A percentile compares a stretch with the other conserved stretches of the same genome.
phyloP scores from a whole-genome alignment of 2,113 vertebrate species.

The Xiphorhynchus elegans region DNA sequence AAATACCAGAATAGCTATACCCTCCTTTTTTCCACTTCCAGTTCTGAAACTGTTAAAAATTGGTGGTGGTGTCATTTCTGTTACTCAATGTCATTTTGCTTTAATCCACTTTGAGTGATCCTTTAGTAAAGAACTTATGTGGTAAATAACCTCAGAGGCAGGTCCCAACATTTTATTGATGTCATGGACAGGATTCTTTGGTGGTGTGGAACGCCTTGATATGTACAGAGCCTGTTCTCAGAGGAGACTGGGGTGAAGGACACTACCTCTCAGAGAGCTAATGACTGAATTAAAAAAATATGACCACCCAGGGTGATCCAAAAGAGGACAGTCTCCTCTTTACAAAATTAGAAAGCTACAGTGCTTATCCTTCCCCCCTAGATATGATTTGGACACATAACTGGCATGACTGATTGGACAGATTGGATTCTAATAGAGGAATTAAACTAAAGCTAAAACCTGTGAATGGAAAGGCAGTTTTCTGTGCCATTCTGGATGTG shows the following conservation, averaged over 20 bases:
- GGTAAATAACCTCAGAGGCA: neutral
- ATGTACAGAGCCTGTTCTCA: neutral
- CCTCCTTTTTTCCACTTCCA: too few species aligned
- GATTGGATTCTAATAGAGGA: neutral
- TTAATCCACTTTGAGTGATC: neutral
- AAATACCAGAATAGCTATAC: too few species aligned
- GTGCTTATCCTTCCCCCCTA: neutral
- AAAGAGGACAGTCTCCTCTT: neutral
- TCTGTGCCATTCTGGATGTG: neutral
- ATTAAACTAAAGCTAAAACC: neutral
- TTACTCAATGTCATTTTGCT: too few species aligned
- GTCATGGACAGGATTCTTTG: neutral
- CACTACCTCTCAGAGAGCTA: neutral
- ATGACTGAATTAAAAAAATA: neutral
- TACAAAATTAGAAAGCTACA: neutral
- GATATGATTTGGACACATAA: neutral
- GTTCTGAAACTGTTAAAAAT: too few species aligned
- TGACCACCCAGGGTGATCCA: neutral
- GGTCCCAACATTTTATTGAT: neutral
- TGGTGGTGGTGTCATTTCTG: too few species aligned
- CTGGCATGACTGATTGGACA: neutral
- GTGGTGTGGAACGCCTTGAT: neutral
- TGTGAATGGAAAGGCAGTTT: neutral
- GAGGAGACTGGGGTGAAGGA: neutral
- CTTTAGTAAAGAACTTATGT: neutral